A percentile compares a stretch with the other conserved stretches of the same genome.
Evolutionary conservation across 2,888 invertebrate species (phyloP).

Genomic region (Leptinotarsa rubiginosa): DNA sequence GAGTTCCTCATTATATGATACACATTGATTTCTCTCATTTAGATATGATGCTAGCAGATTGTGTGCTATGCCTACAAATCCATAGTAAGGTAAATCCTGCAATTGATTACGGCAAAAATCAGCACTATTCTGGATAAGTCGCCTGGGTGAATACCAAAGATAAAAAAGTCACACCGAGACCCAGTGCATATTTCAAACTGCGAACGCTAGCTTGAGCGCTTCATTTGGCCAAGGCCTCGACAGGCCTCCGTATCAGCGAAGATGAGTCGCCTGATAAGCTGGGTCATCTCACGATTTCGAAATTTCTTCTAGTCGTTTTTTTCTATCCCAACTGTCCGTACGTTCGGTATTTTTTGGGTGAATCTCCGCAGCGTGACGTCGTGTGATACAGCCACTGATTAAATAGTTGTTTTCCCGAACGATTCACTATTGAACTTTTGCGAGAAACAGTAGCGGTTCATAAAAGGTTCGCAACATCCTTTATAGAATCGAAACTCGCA

Average conservation of each 20-base stretch:
- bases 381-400: conserved; percentile 37
- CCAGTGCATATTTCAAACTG: neutral
- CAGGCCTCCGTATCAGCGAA: conserved; percentile 47
- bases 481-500: neutral
- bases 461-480: neutral
- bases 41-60: no score
- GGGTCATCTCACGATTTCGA: conserved; percentile 56
- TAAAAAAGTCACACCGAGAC: neutral
- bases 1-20: no score
- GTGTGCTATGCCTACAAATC: no score
- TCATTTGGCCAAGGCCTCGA: conserved; percentile 43
- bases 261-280: conserved; percentile 54
- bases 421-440: neutral
- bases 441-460: conserved; percentile 4
- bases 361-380: conserved; percentile 26
- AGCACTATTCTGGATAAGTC: no score
- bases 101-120: no score
- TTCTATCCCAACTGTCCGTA: conserved; percentile 27
- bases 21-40: no score
- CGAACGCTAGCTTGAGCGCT: conserved; percentile 44
- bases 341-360: conserved; percentile 28
- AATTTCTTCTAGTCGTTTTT: conserved; percentile 33
- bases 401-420: conserved; percentile 33
- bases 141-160: no score
- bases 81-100: no score